Percentiles rank a stretch among this genome's conserved stretches.
Evolutionary conservation across 2,888 invertebrate species (phyloP).

Genomic region (Nomada hirtipes): DNA sequence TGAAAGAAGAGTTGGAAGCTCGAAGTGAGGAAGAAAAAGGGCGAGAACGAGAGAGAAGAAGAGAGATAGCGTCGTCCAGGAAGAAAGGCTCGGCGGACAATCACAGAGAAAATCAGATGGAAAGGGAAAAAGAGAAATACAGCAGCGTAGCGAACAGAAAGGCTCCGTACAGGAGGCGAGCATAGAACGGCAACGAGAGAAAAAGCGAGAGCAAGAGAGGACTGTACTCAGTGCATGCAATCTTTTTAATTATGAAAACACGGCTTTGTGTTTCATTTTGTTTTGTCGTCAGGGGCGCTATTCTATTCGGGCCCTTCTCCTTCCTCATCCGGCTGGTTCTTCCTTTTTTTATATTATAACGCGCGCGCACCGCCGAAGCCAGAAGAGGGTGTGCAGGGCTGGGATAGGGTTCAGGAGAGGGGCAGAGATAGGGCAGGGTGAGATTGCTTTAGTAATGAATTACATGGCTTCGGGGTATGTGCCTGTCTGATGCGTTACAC

Average conservation of each 20-base stretch:
- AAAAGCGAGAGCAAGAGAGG: constrained; percentile 69
- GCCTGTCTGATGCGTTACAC: constrained; percentile 77
- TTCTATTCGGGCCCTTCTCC: constrained; percentile 79
- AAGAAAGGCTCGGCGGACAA: constrained; percentile 62
- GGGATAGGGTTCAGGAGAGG: constrained; percentile 57
- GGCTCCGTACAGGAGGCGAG: constrained; percentile 58
- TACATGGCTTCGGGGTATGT: constrained; percentile 82
- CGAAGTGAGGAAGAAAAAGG: not conserved
- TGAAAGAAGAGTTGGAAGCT: not conserved
- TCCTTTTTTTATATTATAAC: constrained; percentile 81
- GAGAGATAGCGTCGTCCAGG: constrained; percentile 51
- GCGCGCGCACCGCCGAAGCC: constrained; percentile 68
- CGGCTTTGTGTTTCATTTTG: constrained; percentile 84
- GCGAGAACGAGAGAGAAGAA: constrained; percentile 5
- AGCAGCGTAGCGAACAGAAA: constrained; percentile 63
- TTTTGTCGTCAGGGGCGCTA: constrained; percentile 83
- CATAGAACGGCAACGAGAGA: constrained; percentile 59
- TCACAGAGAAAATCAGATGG: constrained; percentile 64
- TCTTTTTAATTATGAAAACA: constrained; percentile 85
- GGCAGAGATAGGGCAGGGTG: constrained; percentile 74
- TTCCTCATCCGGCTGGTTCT: constrained; percentile 73
- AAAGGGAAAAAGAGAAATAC: constrained; percentile 64
- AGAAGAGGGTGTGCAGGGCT: constrained; percentile 48
- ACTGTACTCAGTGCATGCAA: constrained; percentile 80
- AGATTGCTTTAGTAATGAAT: constrained; percentile 83